phyloP scores from a whole-genome alignment of 2,888 invertebrate species.

The Phengaris alcon region DNA sequence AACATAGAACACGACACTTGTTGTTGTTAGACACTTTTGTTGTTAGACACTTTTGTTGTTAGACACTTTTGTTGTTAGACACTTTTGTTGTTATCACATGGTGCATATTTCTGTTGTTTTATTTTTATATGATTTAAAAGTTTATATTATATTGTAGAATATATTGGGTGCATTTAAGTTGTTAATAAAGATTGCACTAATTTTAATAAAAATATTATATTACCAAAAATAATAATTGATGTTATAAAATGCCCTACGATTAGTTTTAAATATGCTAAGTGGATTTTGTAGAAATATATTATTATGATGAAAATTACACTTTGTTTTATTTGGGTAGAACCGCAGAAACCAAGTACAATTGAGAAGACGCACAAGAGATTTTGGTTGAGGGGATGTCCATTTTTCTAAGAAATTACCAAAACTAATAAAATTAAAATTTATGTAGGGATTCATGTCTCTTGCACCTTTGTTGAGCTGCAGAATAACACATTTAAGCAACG shows the following conservation, averaged over 20 bases:
- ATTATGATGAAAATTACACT: neutral
- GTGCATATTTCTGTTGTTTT: conserved; percentile 13
- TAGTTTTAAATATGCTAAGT: conserved; percentile 45
- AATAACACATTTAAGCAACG: no score
- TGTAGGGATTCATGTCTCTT: no score
- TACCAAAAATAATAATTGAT: conserved; percentile 39
- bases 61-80: conserved; percentile 13
- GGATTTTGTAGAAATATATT: conserved; percentile 38
- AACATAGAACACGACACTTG: conserved; percentile 9
- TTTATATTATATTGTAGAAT: neutral
- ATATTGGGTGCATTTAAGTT: conserved; percentile 16
- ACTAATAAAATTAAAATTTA: no score
- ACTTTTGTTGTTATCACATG: conserved; percentile 16
- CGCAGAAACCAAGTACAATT: no score
- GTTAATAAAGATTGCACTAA: conserved; percentile 13
- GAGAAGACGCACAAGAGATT: no score
- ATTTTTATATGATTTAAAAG: conserved; percentile 18
- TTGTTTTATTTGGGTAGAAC: neutral
- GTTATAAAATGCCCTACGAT: conserved; percentile 46
- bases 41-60: conserved; percentile 9
- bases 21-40: conserved; percentile 22
- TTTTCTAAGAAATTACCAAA: no score
- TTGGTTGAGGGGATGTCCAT: no score
- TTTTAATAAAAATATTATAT: conserved; percentile 26
- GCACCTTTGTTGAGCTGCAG: no score